phyloP scores from a whole-genome alignment of 2,888 invertebrate species.

The Clusia tigrina region DNA sequence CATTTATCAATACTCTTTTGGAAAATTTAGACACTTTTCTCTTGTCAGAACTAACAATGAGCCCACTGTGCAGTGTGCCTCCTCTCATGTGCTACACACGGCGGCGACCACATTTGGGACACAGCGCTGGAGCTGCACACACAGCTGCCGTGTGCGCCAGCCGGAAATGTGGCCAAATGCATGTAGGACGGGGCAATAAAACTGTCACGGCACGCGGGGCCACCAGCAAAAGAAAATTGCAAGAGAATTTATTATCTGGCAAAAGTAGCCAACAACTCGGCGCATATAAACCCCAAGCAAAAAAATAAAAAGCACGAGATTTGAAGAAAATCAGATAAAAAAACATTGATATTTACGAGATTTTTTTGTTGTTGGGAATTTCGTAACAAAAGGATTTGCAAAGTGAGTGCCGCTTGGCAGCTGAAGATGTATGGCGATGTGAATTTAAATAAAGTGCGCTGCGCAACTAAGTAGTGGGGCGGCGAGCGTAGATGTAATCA shows the following conservation, averaged over 20 bases:
- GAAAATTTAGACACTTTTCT: too few species aligned
- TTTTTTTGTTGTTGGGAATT: background rate
- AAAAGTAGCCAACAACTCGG: conserved; percentile 35
- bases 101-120: too few species aligned
- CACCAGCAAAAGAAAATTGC: conserved; percentile 13
- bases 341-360: conserved; percentile 5
- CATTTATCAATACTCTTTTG: too few species aligned
- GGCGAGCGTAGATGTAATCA: background rate
- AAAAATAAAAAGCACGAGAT: conserved; percentile 14
- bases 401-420: conserved; percentile 18
- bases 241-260: conserved; percentile 42
- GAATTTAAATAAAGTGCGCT: conserved; percentile 34
- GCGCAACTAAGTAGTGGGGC: background rate
- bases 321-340: conserved; percentile 1
- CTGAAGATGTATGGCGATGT: conserved; percentile 30
- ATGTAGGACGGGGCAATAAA: conserved; percentile 44
- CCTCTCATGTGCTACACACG: too few species aligned
- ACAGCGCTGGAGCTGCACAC: too few species aligned
- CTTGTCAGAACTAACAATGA: too few species aligned
- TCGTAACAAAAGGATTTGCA: background rate
- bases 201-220: conserved; percentile 37
- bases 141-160: background rate
- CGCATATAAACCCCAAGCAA: background rate
- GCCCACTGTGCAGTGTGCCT: too few species aligned
- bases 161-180: conserved; percentile 41